Evolutionary conservation across 2,888 invertebrate genomes (phyloP).

Genomic region (Adelognathus sp.): DNA sequence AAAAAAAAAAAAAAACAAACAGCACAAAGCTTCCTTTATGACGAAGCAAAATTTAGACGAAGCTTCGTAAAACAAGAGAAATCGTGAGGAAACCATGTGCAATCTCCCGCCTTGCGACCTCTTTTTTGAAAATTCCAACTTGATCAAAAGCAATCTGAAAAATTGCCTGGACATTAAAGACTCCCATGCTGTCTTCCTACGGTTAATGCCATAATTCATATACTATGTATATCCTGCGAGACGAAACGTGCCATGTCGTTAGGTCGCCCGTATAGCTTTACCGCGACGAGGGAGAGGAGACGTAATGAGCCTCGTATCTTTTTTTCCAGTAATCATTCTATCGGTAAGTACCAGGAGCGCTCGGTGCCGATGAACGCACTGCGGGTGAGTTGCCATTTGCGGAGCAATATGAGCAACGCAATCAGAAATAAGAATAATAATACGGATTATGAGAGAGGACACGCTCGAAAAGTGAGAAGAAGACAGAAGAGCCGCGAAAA

Average conservation of each 20-base stretch:
- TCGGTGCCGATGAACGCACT: conserved; percentile 31
- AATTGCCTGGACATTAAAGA: background rate
- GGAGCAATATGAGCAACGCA: conserved; percentile 19
- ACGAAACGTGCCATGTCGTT: conserved; percentile 20
- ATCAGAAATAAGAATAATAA: conserved; percentile 51
- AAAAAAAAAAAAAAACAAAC: too few relatives aligned
- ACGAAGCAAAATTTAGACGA: too few relatives aligned
- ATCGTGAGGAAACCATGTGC: too few relatives aligned
- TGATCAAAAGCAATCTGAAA: too few relatives aligned
- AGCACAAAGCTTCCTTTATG: too few relatives aligned
- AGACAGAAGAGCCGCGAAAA: conserved; percentile 42
- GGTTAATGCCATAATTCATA: background rate
- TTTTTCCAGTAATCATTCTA: conserved; percentile 45
- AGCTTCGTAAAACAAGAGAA: too few relatives aligned
- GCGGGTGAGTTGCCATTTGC: conserved; percentile 50
- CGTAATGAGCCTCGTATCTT: conserved; percentile 26
- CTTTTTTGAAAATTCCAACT: too few relatives aligned
- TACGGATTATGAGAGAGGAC: conserved; percentile 41
- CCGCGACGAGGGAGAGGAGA: background rate
- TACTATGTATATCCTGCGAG: background rate
- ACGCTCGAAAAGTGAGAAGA: conserved; percentile 20
- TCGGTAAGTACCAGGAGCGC: conserved; percentile 50
- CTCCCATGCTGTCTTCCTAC: background rate
- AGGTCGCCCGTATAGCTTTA: conserved; percentile 18
- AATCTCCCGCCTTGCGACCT: too few relatives aligned